These are phyloP conservation scores for Elaphurus davidianus DNA, from an alignment of 2,113 vertebrate species.

Conservation along the genomic window DNA sequence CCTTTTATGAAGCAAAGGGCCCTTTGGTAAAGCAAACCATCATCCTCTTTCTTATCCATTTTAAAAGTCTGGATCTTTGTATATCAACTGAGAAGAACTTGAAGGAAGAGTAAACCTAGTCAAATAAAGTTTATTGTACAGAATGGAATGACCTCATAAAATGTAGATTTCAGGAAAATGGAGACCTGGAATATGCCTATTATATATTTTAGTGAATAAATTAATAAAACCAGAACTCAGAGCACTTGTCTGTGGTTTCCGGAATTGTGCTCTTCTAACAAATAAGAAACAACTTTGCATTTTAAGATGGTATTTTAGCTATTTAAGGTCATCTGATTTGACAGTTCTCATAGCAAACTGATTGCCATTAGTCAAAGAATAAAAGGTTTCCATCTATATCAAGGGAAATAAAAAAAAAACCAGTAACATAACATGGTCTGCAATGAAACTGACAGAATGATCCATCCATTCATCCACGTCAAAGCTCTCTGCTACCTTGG, in stretches of 20 bases:
- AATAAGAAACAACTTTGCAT: background rate
- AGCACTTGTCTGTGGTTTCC: background rate
- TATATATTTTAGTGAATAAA: background rate
- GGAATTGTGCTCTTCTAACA: background rate
- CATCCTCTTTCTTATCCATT: background rate
- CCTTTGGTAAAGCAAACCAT: background rate
- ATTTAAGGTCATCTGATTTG: background rate
- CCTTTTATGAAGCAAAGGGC: background rate
- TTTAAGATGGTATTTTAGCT: slow-evolving; percentile 3
- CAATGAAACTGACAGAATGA: background rate
- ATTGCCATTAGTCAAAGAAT: background rate
- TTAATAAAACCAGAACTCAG: background rate
- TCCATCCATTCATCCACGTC: background rate
- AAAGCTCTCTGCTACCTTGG: background rate
- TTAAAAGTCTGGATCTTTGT: background rate
- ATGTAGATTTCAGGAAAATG: background rate
- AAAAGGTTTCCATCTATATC: background rate
- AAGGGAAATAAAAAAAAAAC: background rate
- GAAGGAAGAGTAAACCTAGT: background rate
- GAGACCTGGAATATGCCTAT: background rate
- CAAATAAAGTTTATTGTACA: background rate
- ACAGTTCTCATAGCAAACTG: background rate
- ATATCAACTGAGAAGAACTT: background rate
- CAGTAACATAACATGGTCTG: background rate
- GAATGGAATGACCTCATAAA: background rate